These are phyloP conservation scores for Naja naja DNA, from an alignment of 2,113 vertebrate species.

Conservation along the genomic window DNA sequence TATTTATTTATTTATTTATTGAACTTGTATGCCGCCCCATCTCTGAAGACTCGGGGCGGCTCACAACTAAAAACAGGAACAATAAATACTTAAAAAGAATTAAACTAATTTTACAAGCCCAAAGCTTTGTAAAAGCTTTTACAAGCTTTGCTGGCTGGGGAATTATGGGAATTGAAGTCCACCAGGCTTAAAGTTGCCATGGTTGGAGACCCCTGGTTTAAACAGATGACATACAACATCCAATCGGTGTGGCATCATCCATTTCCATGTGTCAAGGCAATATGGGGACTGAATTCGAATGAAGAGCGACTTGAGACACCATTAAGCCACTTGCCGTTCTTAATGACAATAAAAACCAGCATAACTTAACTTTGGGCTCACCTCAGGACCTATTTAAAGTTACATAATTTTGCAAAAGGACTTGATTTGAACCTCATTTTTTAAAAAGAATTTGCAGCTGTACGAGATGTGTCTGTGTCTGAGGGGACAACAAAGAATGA, in stretches of 20 bases:
- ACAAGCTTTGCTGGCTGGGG: too few species aligned
- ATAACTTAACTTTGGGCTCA: not conserved
- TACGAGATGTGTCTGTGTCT: not conserved
- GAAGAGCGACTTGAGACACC: conserved; percentile 13
- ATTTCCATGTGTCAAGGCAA: not conserved
- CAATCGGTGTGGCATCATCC: conserved; percentile 5
- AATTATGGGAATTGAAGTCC: too few species aligned
- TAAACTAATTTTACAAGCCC: too few species aligned
- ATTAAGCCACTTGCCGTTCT: not conserved
- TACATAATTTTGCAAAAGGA: not conserved
- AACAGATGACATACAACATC: not conserved
- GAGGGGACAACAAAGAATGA: not conserved
- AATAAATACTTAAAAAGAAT: too few species aligned
- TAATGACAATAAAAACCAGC: conserved; percentile 11
- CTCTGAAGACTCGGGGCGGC: too few species aligned
- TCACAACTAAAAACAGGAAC: too few species aligned
- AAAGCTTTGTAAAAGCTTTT: too few species aligned
- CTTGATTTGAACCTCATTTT: conserved; percentile 32
- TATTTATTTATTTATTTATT: too few species aligned
- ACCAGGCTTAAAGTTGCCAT: too few species aligned
- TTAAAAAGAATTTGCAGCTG: not conserved
- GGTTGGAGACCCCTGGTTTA: not conserved
- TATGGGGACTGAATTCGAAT: conserved; percentile 8
- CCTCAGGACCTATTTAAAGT: not conserved
- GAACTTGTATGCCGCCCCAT: too few species aligned